Base-by-base conservation (phyloP, 2,113 vertebrate genomes). In the Semnopithecus entellus region DNA sequence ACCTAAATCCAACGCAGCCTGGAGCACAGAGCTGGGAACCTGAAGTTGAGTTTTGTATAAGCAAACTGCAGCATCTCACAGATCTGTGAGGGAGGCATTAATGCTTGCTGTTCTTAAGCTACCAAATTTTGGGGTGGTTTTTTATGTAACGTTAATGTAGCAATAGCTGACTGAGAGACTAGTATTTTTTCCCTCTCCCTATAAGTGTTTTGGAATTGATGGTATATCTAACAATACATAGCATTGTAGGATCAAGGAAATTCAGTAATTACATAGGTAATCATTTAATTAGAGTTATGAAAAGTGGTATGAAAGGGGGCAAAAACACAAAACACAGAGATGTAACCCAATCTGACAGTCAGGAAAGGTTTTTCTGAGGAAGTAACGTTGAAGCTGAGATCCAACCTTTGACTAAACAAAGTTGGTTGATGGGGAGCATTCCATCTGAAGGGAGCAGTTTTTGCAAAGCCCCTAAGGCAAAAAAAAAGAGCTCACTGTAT, bases 271-370 rank as follows among this genome's bases (percentile, higher is more conserved):
- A 61, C 55, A 80, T 16, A 73, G 38, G 73, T 89, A 93, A 90
- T 76, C 72, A 72, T 73, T 96, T 88, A 85, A 93, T 96, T 96
- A 57, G 78, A 96, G 52, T 94, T 85, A 76, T 85, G 79, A 32
- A 25, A 94, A 94, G 50, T 83, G 25, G 64, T 93, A 90, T 38
- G 68, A 92, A 96, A 91, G 32, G 45, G 81, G 72, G 18, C 16
- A 16, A 55, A 73, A 76, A 25, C 66, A 45, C 50, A 72, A 78
- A 73, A 94, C 45, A 55, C 55, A 78, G 72, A 79, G 43, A 50
- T 6, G 20, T 88, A 97, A 95, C 84, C 61, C 88, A 92, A 92
- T 57, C 70, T 66, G 30, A 64, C 72, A 86, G n/a, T 90, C 70
- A 88, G 76, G 68, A 96, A 94, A 48, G 76, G 38, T 76, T 90